Base-by-base conservation (phyloP, 1,140 invertebrate genomes). In the Schlechtendalia chinensis region DNA sequence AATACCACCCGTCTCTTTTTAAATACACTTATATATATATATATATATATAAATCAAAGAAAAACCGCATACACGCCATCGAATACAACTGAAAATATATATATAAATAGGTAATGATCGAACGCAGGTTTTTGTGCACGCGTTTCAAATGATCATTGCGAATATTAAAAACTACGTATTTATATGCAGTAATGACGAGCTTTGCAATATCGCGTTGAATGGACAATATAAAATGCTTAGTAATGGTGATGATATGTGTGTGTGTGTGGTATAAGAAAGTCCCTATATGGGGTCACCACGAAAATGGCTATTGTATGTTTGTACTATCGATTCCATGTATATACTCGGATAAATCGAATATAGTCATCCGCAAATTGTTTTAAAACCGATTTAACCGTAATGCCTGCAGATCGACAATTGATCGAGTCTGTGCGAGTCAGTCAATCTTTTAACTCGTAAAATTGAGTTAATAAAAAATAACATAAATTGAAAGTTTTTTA, bases 171-270 rank as follows among this genome's bases (percentile, higher is more conserved):
- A 59, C 32, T 4, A 45, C 61, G 29, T 65, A 5, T 65, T 65
- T n/a, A 67, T 67, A 45, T 16, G n/a, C n/a, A 39, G 32, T 39
- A 39, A 8, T 39, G 8, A 67, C 63, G 10, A 67, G 32, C 39
- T 67, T 67, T n/a, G 63, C 63, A 14, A 67, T 67, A 39, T 39
- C 63, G 32, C 63, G n/a, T 39, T 45, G 32, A 67, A 39, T 29
- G 27, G 32, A 67, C 63, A 67, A 67, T 67, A 45, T 32, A 63
- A 19, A 22, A 45, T 39, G 63, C 63, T 67, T 67, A 67, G 27
- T 67, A 67, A 67, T 12, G 32, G 14, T 14, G 17, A n/a, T n/a
- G n/a, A 32, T 65, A 65, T 45, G 39, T 45, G n/a, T 12, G 47
- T 50, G 32, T n/a, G 32, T 39, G n/a, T 19, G 3, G 0, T 45